Conservation (phyloP, 2,888 invertebrate species). For the Corbicula japonica region DNA sequence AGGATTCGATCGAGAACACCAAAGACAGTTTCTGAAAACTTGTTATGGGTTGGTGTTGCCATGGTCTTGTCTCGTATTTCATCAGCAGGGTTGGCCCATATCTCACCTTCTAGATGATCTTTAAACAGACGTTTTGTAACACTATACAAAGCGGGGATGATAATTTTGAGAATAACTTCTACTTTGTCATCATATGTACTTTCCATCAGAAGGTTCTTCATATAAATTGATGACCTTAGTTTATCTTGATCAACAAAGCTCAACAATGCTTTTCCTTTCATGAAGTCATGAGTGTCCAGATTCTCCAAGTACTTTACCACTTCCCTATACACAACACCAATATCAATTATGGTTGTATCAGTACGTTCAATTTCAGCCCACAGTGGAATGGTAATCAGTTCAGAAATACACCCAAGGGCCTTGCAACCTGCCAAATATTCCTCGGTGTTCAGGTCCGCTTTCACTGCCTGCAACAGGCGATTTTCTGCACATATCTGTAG, state of each 20-base stretch:
- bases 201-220: conserved; percentile 6
- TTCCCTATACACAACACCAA: conserved; percentile 24
- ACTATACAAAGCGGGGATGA: conserved; percentile 19
- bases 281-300: conserved; percentile 11
- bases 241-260: conserved; percentile 26
- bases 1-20: conserved; percentile 33
- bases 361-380: conserved; percentile 31
- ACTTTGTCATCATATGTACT: conserved; percentile 12
- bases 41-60: conserved; percentile 32
- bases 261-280: conserved; percentile 23
- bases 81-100: conserved; percentile 14
- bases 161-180: conserved; percentile 14
- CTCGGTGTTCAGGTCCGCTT: conserved; percentile 13
- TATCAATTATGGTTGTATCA: conserved; percentile 30
- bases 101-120: conserved; percentile 21
- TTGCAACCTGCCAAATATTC: conserved; percentile 41
- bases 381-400: conserved; percentile 42
- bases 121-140: conserved; percentile 22
- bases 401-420: conserved; percentile 28
- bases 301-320: conserved; percentile 28
- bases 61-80: conserved; percentile 3
- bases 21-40: conserved; percentile 39
- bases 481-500: conserved; percentile 26
- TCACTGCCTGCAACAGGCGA: conserved; percentile 35
- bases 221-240: conserved; percentile 1